Percentiles rank a stretch among this genome's conserved stretches.
Conservation (phyloP, 2,888 invertebrate species). For the Noctua janthina region DNA sequence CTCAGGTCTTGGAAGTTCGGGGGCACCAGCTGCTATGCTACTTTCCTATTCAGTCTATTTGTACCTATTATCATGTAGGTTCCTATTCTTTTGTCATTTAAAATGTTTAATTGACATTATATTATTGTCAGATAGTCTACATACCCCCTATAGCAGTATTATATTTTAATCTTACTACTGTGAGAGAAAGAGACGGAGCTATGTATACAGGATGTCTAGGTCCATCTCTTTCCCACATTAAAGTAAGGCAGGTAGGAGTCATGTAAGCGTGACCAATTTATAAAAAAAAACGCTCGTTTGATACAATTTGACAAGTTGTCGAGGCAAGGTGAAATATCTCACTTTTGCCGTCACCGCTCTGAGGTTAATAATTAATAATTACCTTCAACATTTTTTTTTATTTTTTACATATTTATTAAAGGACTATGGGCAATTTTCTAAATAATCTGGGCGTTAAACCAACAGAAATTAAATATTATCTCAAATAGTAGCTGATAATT, state of each 20-base stretch:
- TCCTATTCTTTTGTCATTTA: not conserved
- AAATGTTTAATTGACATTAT: not conserved
- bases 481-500: not conserved
- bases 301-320: not conserved
- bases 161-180: not conserved
- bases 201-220: not conserved
- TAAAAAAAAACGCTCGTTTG: not conserved
- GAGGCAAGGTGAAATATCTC: not conserved
- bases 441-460: too few species aligned
- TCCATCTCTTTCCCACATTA: not conserved
- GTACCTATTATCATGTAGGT: not conserved
- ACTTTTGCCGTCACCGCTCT: not conserved
- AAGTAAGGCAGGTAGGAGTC: not conserved
- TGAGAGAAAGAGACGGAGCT: not conserved
- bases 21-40: constrained; percentile 53
- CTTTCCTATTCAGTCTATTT: constrained; percentile 29
- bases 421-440: too few species aligned
- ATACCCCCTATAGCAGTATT: not conserved
- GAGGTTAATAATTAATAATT: not conserved
- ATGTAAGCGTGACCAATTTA: not conserved
- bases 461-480: too few species aligned
- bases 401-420: too few species aligned
- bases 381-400: not conserved
- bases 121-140: not conserved
- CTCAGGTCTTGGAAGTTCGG: constrained; percentile 61